Evolutionary conservation across 2,113 vertebrate species (phyloP), one percentile per base, ranked within the genome.

Genomic region (Sula dactylatra): DNA sequence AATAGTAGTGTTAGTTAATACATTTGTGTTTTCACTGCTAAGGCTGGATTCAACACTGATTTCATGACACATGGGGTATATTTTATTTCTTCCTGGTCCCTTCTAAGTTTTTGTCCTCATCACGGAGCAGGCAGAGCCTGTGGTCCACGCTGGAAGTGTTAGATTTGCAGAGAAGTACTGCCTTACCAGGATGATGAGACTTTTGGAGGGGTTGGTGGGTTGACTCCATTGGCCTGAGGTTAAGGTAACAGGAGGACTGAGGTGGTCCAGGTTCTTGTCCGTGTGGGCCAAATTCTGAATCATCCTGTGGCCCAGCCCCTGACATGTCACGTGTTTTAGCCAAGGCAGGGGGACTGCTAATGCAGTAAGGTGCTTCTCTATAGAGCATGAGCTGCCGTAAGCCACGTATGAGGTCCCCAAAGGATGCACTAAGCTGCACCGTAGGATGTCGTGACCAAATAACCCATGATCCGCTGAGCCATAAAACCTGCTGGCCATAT

Each of bases 351-450:
- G 31, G 12, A 47, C 36, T 70, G 27, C 54, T 77, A 4, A 31
- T 0, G 1, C 7, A 4, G 10, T 15, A 21, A n/a, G 25, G 44
- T 31, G 27, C 45, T 32, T 20, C n/a, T 50, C 47, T 34, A 10
- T 19, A 44, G 81, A 62, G 49, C 19, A 1, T 13, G 55, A 70
- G 40, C 27, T 0, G 0, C 47, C 0, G 0, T 45, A 66, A 50
- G 18, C 12, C n/a, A 9, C 12, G 1, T 20, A 16, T 1, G 26
- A 92, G 42, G 49, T 54, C n/a, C 50, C 26, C 38, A 52, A n/a
- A 70, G 45, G 42, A n/a, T 16, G 27, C 3, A 2, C 20, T 29
- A 17, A 82, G 17, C 38, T 67, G 64, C 10, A 16, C 13, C 12
- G 10, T n/a, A 52, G 65, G 38, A 56, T 71, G 36, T 56, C 27